Percentiles rank a stretch among this genome's conserved stretches.
These are phyloP conservation scores for Palythoa caribaeorum DNA, from an alignment of 92 coral and sea anemone genomes.

Conservation along the genomic window DNA sequence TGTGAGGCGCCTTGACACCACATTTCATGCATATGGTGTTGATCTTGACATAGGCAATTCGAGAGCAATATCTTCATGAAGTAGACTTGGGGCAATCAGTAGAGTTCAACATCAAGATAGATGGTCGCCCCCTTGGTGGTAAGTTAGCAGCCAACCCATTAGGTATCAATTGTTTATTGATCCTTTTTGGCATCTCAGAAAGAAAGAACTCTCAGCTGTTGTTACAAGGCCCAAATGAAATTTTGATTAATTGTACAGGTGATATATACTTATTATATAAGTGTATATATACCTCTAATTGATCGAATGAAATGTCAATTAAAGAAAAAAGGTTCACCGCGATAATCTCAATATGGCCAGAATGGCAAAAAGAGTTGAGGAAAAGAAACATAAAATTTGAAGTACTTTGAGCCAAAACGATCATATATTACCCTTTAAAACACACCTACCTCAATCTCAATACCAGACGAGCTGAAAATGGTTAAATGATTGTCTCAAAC, in stretches of 20 bases:
- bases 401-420: background rate
- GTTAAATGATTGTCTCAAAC: too few species aligned
- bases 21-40: slow-evolving; percentile 34
- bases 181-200: background rate
- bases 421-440: background rate
- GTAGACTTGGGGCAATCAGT: background rate
- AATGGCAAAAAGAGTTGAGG: too few species aligned
- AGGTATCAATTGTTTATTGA: background rate
- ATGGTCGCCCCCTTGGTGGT: slow-evolving; percentile 7
- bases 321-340: too few species aligned
- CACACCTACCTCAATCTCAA: background rate
- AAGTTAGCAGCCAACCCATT: background rate
- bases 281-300: too few species aligned
- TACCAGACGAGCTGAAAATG: background rate
- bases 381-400: too few species aligned
- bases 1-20: slow-evolving; percentile 31
- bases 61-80: slow-evolving; percentile 26
- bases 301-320: too few species aligned
- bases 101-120: slow-evolving; percentile 41
- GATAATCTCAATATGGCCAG: too few species aligned
- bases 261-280: too few species aligned
- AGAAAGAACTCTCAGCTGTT: background rate
- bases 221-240: background rate
- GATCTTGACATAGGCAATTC: slow-evolving; percentile 25
- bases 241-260: background rate